A percentile compares a stretch with the other conserved stretches of the same genome.
Evolutionary conservation across 2,113 vertebrate genomes (phyloP).

Genomic region (Machaerirhynchus nigripectus): DNA sequence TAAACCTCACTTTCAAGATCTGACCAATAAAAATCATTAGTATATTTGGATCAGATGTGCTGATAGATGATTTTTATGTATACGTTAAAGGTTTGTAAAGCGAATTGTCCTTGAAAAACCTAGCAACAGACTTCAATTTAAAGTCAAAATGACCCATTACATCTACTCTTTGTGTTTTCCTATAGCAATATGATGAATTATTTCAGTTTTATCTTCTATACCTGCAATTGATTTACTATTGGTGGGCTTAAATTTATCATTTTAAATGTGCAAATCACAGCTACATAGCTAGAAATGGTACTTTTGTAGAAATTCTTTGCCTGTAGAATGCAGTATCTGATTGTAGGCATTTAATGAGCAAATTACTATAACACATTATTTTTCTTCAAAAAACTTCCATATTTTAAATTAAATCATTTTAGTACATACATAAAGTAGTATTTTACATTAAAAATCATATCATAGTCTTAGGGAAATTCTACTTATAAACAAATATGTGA

Average conservation of each 20-base stretch:
- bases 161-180: slow-evolving; percentile 42
- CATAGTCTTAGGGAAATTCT: slow-evolving; percentile 8
- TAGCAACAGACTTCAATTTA: slow-evolving; percentile 58
- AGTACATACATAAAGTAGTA: slow-evolving; percentile 5
- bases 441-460: slow-evolving; percentile 32
- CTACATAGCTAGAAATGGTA: slow-evolving; percentile 46
- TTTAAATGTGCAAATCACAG: slow-evolving; percentile 60
- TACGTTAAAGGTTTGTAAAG: slow-evolving; percentile 64
- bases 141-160: slow-evolving; percentile 50
- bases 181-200: slow-evolving; percentile 60
- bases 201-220: slow-evolving; percentile 73
- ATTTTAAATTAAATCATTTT: slow-evolving; percentile 63
- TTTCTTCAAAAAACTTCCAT: slow-evolving; percentile 58
- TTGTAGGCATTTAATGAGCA: slow-evolving; percentile 39
- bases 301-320: slow-evolving; percentile 63
- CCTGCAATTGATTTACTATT: slow-evolving; percentile 73
- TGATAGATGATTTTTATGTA: slow-evolving; percentile 78
- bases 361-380: slow-evolving; percentile 57
- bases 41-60: slow-evolving; percentile 87
- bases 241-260: slow-evolving; percentile 71
- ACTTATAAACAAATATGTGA: background rate
- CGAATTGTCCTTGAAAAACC: slow-evolving; percentile 63
- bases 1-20: slow-evolving; percentile 93
- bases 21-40: slow-evolving; percentile 93
- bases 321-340: slow-evolving; percentile 40